A percentile compares a stretch with the other conserved stretches of the same genome.
These are phyloP conservation scores for Craseonycteris thonglongyai DNA, from an alignment of 2,113 vertebrate genomes.

Conservation along the genomic window DNA sequence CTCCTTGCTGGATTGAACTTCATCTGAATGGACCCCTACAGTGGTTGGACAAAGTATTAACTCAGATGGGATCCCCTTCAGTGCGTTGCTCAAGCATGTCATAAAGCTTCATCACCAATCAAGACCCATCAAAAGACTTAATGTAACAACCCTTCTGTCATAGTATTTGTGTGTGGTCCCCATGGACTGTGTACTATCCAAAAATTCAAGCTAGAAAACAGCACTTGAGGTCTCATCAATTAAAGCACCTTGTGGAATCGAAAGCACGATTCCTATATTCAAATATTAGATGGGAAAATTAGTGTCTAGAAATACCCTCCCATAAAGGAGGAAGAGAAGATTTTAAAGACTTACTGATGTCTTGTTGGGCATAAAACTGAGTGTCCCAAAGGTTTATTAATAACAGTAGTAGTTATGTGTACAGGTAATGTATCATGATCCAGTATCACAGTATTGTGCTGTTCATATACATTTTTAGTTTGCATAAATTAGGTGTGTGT, in stretches of 20 bases:
- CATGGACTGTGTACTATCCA: constrained; percentile 85
- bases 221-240: constrained; percentile 90
- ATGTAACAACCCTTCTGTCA: constrained; percentile 81
- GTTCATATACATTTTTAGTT: constrained; percentile 78
- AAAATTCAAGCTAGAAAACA: constrained; percentile 78
- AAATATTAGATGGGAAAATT: constrained; percentile 85
- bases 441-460: constrained; percentile 76
- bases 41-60: constrained; percentile 99
- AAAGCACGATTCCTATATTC: constrained; percentile 84
- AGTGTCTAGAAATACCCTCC: constrained; percentile 84
- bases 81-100: constrained; percentile 99
- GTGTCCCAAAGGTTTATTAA: constrained; percentile 86
- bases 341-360: constrained; percentile 84
- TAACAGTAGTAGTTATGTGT: constrained; percentile 80
- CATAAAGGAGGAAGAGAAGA: constrained; percentile 78
- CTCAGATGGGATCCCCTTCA: constrained; percentile 98
- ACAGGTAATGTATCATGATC: constrained; percentile 78
- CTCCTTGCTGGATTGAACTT: constrained; percentile 98
- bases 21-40: constrained; percentile 98
- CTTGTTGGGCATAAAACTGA: constrained; percentile 83
- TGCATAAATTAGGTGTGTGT: constrained; percentile 68
- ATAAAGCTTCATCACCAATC: constrained; percentile 79
- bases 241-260: constrained; percentile 91
- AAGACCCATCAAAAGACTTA: constrained; percentile 83
- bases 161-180: constrained; percentile 85